These are phyloP conservation scores for Larimichthys crocea DNA, from an alignment of 2,113 vertebrate species.

Conservation along the genomic window DNA sequence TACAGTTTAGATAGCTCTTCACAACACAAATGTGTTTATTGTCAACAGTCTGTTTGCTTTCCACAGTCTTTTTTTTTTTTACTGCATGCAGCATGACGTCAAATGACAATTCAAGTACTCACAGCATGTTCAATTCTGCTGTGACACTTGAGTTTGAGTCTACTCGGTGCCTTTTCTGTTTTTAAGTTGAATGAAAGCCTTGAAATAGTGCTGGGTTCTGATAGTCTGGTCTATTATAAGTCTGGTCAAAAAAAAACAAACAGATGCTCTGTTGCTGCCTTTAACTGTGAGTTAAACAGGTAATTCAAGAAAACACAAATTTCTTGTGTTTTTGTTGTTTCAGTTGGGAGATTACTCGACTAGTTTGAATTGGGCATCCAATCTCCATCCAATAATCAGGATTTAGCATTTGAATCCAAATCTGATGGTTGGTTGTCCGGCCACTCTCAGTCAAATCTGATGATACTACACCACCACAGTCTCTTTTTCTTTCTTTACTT, in stretches of 20 bases:
- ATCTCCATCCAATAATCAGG: not conserved
- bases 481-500: not conserved
- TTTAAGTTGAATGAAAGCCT: not conserved
- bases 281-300: too few species aligned
- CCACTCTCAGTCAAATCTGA: not conserved
- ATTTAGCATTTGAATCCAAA: not conserved
- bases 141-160: not conserved
- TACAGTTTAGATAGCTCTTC: constrained; percentile 22
- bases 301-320: not conserved
- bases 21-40: constrained; percentile 11
- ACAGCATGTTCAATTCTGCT: not conserved
- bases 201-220: not conserved
- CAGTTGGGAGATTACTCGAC: not conserved
- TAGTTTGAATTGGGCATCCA: not conserved
- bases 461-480: not conserved
- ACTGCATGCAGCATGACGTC: constrained; percentile 11
- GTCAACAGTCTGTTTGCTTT: constrained; percentile 20
- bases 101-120: constrained; percentile 13
- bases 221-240: not conserved
- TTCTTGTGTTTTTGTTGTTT: not conserved
- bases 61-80: not conserved
- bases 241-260: not conserved
- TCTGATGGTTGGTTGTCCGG: not conserved
- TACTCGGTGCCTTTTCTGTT: not conserved
- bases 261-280: not conserved